Evolutionary conservation across 2,113 vertebrate species (phyloP), one percentile per base, ranked within the genome.

Genomic region (Blennius ocellaris): DNA sequence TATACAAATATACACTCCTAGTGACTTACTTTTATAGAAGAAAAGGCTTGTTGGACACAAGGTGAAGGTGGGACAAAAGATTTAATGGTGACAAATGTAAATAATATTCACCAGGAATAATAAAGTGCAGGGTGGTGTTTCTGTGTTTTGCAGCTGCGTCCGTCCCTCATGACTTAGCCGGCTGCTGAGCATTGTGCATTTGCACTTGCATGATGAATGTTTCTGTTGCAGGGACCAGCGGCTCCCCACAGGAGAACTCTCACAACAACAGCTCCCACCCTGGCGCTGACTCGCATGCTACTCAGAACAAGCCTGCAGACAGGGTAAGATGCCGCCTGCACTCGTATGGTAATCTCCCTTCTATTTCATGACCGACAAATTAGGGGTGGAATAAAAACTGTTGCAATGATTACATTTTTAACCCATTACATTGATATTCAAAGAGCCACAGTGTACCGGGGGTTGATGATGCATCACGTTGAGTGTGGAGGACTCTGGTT

Each of bases 171-270:
- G n/a, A 50, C 48, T 11, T 69, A 4, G 21, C 21, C 2, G 2
- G 2, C 44, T 30, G 37, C 45, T n/a, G 36, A 49, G 36, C 63
- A 14, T 55, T 30, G 47, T 45, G 11, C 51, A 2, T 78, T 59
- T 60, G 21, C 36, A 50, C 14, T 54, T 30, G 15, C 15, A n/a
- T 81, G 51, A 70, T 61, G 2, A 58, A 36, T 80, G 50, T 10
- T n/a, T 88, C 53, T 80, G 53, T 90, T 94, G 64, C 87, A 99
- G 98, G 97, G 93, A 97, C 96, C 96, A 98, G 95, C 90, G 94
- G 95, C 91, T 98, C 97, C 95, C 98, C 98, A 90, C 97, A 98
- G 90, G 97, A 99, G 94, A 97, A 97, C 92, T 95, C 96, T 86
- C 96, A 97, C 93, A 99, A 96, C 94, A 96, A 96, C 93, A 97